phyloP scores from a whole-genome alignment of 2,888 invertebrate species.

The Cheilosia impressa region DNA sequence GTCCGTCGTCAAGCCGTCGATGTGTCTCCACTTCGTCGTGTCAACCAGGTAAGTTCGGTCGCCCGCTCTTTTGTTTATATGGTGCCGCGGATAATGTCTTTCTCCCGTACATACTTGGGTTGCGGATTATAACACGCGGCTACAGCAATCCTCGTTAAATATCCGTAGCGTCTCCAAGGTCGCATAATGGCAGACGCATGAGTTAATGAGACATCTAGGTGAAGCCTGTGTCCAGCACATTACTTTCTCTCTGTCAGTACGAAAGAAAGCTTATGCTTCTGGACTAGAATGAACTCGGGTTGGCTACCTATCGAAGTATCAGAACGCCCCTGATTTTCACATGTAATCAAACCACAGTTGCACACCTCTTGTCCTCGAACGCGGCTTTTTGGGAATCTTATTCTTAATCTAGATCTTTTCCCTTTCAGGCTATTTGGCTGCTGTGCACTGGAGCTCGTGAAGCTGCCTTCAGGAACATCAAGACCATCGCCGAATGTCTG shows the following conservation, averaged over 20 bases:
- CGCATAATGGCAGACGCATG: conserved; percentile 77
- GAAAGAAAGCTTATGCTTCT: conserved; percentile 76
- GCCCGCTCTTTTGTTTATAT: background rate
- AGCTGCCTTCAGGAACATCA: conserved; percentile 99
- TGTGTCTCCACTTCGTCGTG: conserved; percentile 98
- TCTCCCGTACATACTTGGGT: conserved; percentile 45
- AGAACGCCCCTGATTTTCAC: background rate
- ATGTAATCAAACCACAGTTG: conserved; percentile 14
- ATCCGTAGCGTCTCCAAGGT: conserved; percentile 80
- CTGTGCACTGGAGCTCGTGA: conserved; percentile 99
- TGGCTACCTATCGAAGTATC: conserved; percentile 17
- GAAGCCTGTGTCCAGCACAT: conserved; percentile 49
- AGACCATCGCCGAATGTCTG: conserved; percentile 99
- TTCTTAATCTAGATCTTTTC: background rate
- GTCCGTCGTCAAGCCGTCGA: conserved; percentile 99
- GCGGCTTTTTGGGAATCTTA: background rate
- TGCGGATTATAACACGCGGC: conserved; percentile 77
- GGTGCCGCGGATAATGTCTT: conserved; percentile 76
- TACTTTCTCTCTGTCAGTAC: conserved; percentile 61
- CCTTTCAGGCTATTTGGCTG: conserved; percentile 94
- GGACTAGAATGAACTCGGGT: conserved; percentile 75
- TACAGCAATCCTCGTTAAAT: conserved; percentile 77
- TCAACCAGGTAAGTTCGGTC: conserved; percentile 90
- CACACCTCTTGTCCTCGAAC: background rate
- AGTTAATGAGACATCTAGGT: conserved; percentile 79